Evolutionary conservation across 2,113 vertebrate genomes (phyloP).

Genomic region (Smithornis capensis): DNA sequence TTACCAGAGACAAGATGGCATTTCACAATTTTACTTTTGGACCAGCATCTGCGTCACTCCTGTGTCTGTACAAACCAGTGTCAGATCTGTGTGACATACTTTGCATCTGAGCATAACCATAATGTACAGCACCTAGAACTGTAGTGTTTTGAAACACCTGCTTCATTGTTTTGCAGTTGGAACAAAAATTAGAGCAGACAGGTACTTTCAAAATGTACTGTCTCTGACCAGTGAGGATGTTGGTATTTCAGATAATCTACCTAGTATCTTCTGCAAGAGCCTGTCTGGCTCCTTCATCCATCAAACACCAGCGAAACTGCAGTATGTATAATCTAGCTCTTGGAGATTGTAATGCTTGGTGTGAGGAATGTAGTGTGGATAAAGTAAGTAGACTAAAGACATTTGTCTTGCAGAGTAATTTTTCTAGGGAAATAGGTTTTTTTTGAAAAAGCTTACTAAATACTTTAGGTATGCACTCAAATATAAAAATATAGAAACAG

Average conservation of each 20-base stretch:
- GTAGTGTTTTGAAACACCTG: not conserved
- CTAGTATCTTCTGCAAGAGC: not conserved
- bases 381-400: not conserved
- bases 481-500: not conserved
- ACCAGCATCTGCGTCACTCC: not conserved
- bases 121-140: not conserved
- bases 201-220: not conserved
- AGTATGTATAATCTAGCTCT: not conserved
- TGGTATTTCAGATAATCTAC: not conserved
- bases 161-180: not conserved
- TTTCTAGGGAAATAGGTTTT: not conserved
- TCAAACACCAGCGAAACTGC: not conserved
- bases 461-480: not conserved
- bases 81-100: not conserved
- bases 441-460: not conserved
- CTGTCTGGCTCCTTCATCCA: not conserved
- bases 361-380: not conserved
- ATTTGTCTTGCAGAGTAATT: not conserved
- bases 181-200: not conserved
- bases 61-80: not conserved
- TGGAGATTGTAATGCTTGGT: not conserved
- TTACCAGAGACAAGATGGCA: not conserved
- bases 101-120: not conserved
- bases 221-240: not conserved
- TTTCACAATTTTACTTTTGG: not conserved